These are phyloP conservation scores for Henricia sp. DNA, from an alignment of 53 echinoderm and acorn worm genomes.

Conservation along the genomic window DNA sequence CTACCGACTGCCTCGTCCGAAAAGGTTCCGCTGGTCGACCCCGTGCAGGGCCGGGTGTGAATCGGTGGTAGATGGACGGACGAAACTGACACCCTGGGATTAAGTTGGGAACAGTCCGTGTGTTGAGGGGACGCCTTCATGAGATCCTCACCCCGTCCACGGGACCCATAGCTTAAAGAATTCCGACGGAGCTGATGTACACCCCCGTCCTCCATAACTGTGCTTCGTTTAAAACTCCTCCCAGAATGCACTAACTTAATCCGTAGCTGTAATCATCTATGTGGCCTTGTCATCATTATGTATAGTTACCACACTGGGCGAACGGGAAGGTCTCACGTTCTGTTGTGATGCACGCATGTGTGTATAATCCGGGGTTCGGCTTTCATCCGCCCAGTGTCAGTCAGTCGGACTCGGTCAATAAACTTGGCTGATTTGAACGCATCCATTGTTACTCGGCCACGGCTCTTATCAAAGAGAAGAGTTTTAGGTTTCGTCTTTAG, in stretches of 20 bases:
- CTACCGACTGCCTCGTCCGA: neutral
- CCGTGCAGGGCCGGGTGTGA: neutral
- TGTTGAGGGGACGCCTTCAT: neutral
- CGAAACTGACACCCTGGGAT: neutral
- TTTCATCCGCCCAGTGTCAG: neutral
- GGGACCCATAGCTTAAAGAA: neutral
- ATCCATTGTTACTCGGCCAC: neutral
- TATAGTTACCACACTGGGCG: neutral
- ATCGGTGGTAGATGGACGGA: constrained; percentile 25
- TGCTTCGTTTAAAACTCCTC: no score
- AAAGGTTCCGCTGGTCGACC: neutral
- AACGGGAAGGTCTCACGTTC: neutral
- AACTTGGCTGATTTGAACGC: neutral
- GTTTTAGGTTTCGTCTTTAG: neutral
- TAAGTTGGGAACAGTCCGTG: neutral
- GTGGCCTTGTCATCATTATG: neutral
- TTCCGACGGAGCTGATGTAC: neutral
- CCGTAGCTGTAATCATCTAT: neutral
- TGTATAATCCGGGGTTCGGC: neutral
- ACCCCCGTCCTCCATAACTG: neutral
- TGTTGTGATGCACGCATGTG: constrained; percentile 9
- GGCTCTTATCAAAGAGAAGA: neutral
- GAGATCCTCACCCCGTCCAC: no score
- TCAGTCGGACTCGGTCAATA: neutral
- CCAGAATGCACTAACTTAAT: neutral